A percentile compares a stretch with the other conserved stretches of the same genome.
Evolutionary conservation across 2,797 vertebrate genomes (phyloP).

Genomic region (Microchirus variegatus): DNA sequence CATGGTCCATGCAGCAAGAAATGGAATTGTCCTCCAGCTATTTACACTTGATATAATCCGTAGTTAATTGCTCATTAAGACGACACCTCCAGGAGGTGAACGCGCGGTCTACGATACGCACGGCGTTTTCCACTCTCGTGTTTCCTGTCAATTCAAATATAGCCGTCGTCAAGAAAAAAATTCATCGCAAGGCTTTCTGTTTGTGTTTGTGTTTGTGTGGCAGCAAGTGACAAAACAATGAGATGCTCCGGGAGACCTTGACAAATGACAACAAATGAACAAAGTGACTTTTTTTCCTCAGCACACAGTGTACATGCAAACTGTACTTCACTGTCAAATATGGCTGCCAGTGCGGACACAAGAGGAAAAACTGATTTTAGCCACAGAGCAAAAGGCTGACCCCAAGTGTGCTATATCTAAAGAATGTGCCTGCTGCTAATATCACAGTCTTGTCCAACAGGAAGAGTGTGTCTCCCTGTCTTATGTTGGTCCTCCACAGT

Average conservation of each 20-base stretch:
- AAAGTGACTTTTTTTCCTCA: neutral
- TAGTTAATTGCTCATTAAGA: conserved; percentile 35
- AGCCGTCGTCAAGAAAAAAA: conserved; percentile 7
- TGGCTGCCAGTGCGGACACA: too few species aligned
- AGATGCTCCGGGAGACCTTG: neutral
- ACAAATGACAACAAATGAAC: conserved; percentile 23
- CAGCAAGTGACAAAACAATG: conserved; percentile 17
- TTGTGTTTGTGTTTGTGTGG: conserved; percentile 12
- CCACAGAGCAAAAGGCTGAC: too few species aligned
- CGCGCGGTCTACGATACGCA: conserved; percentile 4
- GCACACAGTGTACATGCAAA: neutral
- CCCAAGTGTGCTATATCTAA: too few species aligned
- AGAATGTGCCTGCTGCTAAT: too few species aligned
- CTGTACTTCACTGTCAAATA: neutral
- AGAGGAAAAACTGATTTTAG: too few species aligned
- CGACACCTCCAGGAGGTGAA: conserved; percentile 1
- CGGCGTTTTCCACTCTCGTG: neutral
- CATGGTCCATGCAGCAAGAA: neutral
- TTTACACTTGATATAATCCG: conserved; percentile 29
- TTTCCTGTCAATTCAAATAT: conserved; percentile 3
- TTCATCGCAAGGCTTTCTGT: conserved; percentile 19
- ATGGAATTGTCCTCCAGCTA: conserved; percentile 23
- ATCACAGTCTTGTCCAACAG: too few species aligned
- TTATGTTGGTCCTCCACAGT: too few species aligned
- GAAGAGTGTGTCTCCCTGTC: too few species aligned